A percentile compares a stretch with the other conserved stretches of the same genome.
Conservation (phyloP, 2,888 invertebrate genomes). For the Noctua janthina region DNA sequence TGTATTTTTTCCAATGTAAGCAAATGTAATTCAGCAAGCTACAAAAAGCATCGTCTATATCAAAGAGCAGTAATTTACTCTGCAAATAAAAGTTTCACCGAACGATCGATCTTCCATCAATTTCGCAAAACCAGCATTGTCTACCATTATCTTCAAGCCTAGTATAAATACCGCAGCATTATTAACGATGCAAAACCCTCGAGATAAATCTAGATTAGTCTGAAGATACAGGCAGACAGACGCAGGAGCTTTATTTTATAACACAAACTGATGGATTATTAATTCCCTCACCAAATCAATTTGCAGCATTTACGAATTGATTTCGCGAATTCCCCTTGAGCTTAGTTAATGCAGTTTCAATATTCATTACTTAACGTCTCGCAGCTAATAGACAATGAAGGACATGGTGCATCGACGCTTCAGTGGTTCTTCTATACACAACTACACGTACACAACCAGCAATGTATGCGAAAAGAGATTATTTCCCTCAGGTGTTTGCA, state of each 20-base stretch:
- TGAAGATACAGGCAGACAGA: constrained; percentile 28
- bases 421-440: constrained; percentile 41
- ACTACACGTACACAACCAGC: constrained; percentile 14
- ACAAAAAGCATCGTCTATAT: not conserved
- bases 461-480: constrained; percentile 44
- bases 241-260: constrained; percentile 38
- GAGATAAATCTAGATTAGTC: constrained; percentile 42
- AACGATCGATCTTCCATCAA: not conserved
- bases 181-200: not conserved
- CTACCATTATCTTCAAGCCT: constrained; percentile 22
- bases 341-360: constrained; percentile 69
- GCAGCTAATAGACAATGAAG: constrained; percentile 66
- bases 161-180: constrained; percentile 3
- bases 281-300: constrained; percentile 57
- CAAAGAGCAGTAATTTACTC: not conserved
- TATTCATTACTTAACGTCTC: constrained; percentile 66
- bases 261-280: constrained; percentile 46
- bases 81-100: constrained; percentile 5
- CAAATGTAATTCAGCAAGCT: not conserved
- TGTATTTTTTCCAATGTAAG: not conserved
- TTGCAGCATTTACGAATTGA: constrained; percentile 57
- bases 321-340: constrained; percentile 58
- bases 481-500: constrained; percentile 61
- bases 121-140: not conserved
- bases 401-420: constrained; percentile 53